Evolutionary conservation across 2,888 invertebrate species (phyloP), one percentile per base, ranked within the genome.

Genomic region (Nemotelus nigrinus): DNA sequence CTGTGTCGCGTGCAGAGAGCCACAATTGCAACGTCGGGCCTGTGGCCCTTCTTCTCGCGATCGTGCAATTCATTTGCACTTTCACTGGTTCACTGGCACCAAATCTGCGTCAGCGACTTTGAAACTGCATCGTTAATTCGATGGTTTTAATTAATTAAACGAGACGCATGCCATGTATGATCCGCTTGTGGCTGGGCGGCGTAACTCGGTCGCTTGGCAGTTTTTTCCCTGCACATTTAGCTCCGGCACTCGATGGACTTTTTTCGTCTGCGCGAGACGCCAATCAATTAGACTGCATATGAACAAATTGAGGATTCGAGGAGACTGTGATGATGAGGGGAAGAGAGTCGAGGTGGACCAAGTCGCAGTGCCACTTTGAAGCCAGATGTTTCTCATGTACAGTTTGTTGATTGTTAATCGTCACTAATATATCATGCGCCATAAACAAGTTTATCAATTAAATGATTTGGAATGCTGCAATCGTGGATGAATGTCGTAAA

Each of bases 141-240:
- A 72, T 72, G 72, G 72, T 58, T 45, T 77, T 77, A 77, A 77
- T 77, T 77, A 77, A 77, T 77, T 77, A 68, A 50, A 77, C 55
- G 58, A 45, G 77, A 77, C 77, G 77, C 77, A 65, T 77, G 77
- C 77, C 55, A 77, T 53, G 55, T 76, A 41, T 44, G 57, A 44
- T 55, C 45, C 1, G 25, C 65, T 43, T 65, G 47, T 10, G 47
- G n/a, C 65, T n/a, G 7, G 65, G 65, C 47, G 65, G 65, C 44
- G 25, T 10, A 65, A 45, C 65, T n/a, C 25, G 65, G 65, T 25
- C 45, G 65, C 44, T 68, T 68, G 8, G 25, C 25, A 53, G 63
- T 50, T 68, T 68, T 68, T 53, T 53, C 58, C 48, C 39, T 48
- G 44, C 25, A 25, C 39, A 3, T 71, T 57, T 39, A n/a, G 58